Base-by-base conservation (phyloP, 2,797 vertebrate genomes). In the Galaxias olidus region DNA sequence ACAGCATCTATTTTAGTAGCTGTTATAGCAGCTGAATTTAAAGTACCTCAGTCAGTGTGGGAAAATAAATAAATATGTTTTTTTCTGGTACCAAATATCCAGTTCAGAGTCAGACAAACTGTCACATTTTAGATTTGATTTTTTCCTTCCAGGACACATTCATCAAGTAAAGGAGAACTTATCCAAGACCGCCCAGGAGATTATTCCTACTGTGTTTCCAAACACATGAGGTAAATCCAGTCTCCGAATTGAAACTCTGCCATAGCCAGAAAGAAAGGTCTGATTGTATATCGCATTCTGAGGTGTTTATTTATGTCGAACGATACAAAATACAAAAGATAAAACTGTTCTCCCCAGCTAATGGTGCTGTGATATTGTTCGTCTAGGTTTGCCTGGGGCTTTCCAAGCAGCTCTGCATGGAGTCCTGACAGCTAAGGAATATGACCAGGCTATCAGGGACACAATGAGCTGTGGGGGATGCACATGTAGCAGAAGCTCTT, bases 401-500 rank as follows among this genome's bases (percentile, higher is more conserved):
- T 92, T 93, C 81, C 89, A 91, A 72, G 90, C 90, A 79, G 91
- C 90, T 2, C 79, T 92, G 52, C 90, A 93, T 51, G 91, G 89
- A 59, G 85, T 90, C 78, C 86, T 93, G 84, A 91, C 82, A 19
- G 90, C 86, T 58, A 64, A 20, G n/a, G 60, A 65, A 8, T 91
- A 86, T 4, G 82, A 89, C 48, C 72, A 86, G 77, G 89, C 90
- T 13, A 10, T 92, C 69, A 83, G 88, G 69, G 89, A 91, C 20
- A 89, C 86, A 68, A 91, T 91, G 86, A 78, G 86, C 78, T 91
- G 91, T 8, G 92, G 92, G 40, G 92, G 91, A 40, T 92, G 91
- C 87, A 90, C 88, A 79, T 87, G 87, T 65, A 93, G 90, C 79
- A 82, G 92, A 74, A 86, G 87, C 40, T 92, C 91, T 66, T 92